phyloP scores from a whole-genome alignment of 2,888 invertebrate species.

The Lomographa bimaculata region DNA sequence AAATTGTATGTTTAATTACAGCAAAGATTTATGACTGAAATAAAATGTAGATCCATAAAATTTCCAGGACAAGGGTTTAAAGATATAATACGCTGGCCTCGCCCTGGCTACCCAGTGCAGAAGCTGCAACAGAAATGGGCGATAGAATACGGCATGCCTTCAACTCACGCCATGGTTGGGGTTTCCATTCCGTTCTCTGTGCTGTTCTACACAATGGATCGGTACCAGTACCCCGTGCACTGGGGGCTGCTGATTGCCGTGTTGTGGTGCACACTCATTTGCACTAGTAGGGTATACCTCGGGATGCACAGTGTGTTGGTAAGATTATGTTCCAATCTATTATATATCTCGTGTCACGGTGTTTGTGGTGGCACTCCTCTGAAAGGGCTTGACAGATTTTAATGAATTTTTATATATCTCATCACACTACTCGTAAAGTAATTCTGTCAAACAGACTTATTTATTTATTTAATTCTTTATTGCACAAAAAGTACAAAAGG shows the following conservation, averaged over 20 bases:
- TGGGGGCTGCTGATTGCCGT: slow-evolving; percentile 84
- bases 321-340: too few relatives aligned
- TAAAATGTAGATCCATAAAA: too few relatives aligned
- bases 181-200: slow-evolving; percentile 94
- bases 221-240: slow-evolving; percentile 88
- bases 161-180: slow-evolving; percentile 96
- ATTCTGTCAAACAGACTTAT: too few relatives aligned
- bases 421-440: too few relatives aligned
- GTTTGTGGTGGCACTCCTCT: too few relatives aligned
- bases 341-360: too few relatives aligned
- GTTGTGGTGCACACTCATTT: slow-evolving; percentile 90
- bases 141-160: slow-evolving; percentile 97
- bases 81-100: slow-evolving; percentile 93
- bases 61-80: slow-evolving; percentile 92
- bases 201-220: slow-evolving; percentile 89
- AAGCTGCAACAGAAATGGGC: slow-evolving; percentile 94
- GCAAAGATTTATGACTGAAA: too few relatives aligned
- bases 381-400: too few relatives aligned
- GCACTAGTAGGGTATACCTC: slow-evolving; percentile 93
- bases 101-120: slow-evolving; percentile 93
- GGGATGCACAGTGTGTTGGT: slow-evolving; percentile 97
- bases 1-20: too few relatives aligned
- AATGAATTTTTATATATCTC: too few relatives aligned
- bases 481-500: too few relatives aligned
- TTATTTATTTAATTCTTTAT: too few relatives aligned